Percentiles rank a stretch among this genome's conserved stretches.
phyloP scores from a whole-genome alignment of 2,888 invertebrate genomes.

The Eilema sororculum region DNA sequence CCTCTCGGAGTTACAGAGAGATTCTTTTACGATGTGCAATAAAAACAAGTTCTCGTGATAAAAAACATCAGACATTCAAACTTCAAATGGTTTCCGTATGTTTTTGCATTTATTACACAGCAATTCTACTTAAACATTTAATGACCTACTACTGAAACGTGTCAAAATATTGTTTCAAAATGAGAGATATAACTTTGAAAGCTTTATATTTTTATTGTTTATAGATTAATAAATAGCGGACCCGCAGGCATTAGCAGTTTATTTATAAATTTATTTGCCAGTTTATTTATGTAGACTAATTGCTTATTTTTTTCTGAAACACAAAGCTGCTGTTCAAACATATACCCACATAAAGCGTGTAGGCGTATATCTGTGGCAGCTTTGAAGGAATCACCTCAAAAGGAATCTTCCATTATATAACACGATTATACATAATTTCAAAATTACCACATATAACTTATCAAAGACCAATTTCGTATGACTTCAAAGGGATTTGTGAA shows the following conservation, averaged over 20 bases:
- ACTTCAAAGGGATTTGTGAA: conserved; percentile 28
- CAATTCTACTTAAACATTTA: conserved; percentile 19
- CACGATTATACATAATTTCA: conserved; percentile 19
- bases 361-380: too few species aligned
- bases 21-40: conserved; percentile 53
- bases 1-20: conserved; percentile 31
- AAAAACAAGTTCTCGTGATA: conserved; percentile 47
- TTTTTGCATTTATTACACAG: conserved; percentile 12
- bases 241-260: too few species aligned
- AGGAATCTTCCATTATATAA: conserved; percentile 11
- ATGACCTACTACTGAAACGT: conserved; percentile 20
- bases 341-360: neutral
- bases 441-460: conserved; percentile 24
- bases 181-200: neutral
- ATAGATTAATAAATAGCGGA: too few species aligned
- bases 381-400: conserved; percentile 6
- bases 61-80: conserved; percentile 34
- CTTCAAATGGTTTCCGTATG: conserved; percentile 35
- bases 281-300: neutral
- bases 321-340: neutral
- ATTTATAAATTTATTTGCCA: too few species aligned
- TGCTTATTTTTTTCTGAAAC: neutral
- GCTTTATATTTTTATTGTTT: neutral
- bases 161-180: conserved; percentile 14
- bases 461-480: conserved; percentile 26